phyloP scores from a whole-genome alignment of 2,888 invertebrate genomes.

The Melipona beecheii region DNA sequence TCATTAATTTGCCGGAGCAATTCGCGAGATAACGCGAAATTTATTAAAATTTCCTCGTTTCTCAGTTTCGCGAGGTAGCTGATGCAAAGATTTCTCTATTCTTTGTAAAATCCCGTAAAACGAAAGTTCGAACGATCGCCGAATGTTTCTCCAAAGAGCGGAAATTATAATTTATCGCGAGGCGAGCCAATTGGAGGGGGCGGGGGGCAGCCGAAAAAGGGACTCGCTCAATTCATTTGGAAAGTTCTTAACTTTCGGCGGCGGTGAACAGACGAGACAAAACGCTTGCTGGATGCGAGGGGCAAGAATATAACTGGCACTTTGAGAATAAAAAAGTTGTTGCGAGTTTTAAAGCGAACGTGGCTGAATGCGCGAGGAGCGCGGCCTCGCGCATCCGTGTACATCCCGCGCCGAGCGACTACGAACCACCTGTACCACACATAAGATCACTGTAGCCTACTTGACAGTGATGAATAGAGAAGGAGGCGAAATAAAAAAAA shows the following conservation, averaged over 20 bases:
- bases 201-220: neutral
- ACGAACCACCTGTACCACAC: constrained; percentile 26
- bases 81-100: too few relatives aligned
- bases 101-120: too few relatives aligned
- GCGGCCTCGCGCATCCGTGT: constrained; percentile 8
- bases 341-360: constrained; percentile 42
- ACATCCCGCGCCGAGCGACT: constrained; percentile 21
- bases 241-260: neutral
- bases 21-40: neutral
- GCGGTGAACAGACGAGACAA: neutral
- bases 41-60: neutral
- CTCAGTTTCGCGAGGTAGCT: too few relatives aligned
- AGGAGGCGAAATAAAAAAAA: constrained; percentile 35
- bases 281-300: neutral
- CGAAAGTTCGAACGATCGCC: too few relatives aligned
- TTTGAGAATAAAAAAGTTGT: constrained; percentile 39
- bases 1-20: neutral
- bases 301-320: neutral
- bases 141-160: too few relatives aligned
- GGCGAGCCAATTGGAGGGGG: neutral
- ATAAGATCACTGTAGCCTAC: constrained; percentile 39
- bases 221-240: neutral
- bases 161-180: too few relatives aligned
- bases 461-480: constrained; percentile 48
- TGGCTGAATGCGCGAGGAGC: constrained; percentile 12